These are phyloP conservation scores for Piscicola geometra DNA, from an alignment of 2,888 invertebrate genomes.

Conservation along the genomic window DNA sequence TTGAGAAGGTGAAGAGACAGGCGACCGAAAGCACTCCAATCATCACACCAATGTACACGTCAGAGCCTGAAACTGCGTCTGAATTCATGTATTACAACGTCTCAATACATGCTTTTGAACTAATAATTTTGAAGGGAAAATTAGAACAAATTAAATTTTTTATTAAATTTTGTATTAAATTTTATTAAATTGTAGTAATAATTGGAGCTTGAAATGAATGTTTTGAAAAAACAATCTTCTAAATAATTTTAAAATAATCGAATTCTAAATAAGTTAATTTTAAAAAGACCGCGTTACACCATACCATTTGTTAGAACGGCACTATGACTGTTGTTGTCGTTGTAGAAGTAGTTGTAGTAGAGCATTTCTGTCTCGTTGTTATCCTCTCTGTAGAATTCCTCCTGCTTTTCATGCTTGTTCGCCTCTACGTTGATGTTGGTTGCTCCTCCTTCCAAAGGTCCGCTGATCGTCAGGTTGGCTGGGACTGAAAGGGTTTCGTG, in stretches of 20 bases:
- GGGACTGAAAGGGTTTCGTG: background rate
- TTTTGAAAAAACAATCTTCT: no score
- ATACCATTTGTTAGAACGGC: background rate
- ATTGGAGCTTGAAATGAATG: no score
- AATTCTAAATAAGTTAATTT: no score
- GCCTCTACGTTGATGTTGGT: background rate
- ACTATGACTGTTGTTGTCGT: background rate
- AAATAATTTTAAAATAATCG: no score
- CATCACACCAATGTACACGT: conserved; percentile 4
- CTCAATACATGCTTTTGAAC: no score
- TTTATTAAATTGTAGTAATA: background rate
- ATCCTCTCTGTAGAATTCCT: background rate
- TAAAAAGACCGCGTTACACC: background rate
- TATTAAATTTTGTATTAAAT: background rate
- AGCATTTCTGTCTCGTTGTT: background rate
- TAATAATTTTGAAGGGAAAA: no score
- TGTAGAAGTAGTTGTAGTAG: conserved; percentile 14
- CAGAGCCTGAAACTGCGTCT: background rate
- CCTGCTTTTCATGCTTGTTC: background rate
- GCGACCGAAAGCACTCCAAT: conserved; percentile 17
- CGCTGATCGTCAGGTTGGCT: background rate
- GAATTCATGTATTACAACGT: no score
- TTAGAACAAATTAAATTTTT: no score
- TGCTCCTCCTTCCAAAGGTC: background rate
- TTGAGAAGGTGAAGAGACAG: conserved; percentile 10